Evolutionary conservation across 1,140 invertebrate species (phyloP), one percentile per base, ranked within the genome.

Genomic region (Plodia interpunctella): DNA sequence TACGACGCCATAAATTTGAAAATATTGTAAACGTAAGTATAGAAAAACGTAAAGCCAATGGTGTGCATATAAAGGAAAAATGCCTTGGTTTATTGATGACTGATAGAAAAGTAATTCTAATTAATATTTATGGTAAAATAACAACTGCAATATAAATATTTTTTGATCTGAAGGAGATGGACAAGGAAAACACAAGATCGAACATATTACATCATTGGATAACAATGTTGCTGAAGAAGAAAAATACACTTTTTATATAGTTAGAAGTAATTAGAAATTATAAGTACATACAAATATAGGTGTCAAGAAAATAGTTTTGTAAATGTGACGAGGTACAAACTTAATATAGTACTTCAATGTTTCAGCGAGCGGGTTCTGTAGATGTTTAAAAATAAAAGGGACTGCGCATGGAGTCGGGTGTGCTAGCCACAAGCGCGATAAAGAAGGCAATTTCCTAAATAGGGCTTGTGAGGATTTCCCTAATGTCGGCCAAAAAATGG

Each of bases 401-500:
- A 44, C 52, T 32, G 11, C 30, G 61, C 50, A 63, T 69, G 65
- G 65, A 57, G 63, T 63, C 68, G 51, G 56, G 69, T 62, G 65
- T 72, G 69, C 68, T 68, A 75, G 70, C 76, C 72, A 70, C 66
- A 73, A 68, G 54, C 59, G 65, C 74, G 80, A 85, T 81, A 80
- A 80, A 80, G 70, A 70, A 83, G 70, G 75, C 75, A 83, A 85
- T 85, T 80, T 85, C 67, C 80, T 77, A 80, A 83, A 83, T 77
- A 81, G 72, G 75, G 68, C 68, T 76, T 76, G 67, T 59, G 76
- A 79, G 74, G 78, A 81, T 80, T 77, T 81, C 65, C 75, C 73
- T 77, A 83, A 83, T 76, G 77, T 78, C 67, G 68, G 71, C 68
- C 70, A 73, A 78, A 81, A 74, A 84, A 78, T 82, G 74, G 70